Conservation (phyloP, 2,888 invertebrate genomes). For the Lomographa bimaculata region DNA sequence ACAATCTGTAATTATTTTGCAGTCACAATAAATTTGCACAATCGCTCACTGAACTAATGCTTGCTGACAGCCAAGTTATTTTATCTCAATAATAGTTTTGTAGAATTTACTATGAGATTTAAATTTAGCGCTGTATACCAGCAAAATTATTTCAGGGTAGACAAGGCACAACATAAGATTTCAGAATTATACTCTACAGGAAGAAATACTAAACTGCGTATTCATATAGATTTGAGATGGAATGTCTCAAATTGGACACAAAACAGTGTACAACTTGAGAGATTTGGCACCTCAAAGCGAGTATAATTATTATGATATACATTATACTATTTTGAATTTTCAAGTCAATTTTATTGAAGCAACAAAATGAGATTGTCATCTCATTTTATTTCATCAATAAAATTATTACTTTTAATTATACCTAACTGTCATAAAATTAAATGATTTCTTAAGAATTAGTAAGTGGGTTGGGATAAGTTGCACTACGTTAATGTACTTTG, state of each 20-base stretch:
- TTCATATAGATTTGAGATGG: constrained; percentile 7
- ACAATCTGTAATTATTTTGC: constrained; percentile 72
- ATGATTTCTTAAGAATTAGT: too few species aligned
- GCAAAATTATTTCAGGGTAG: constrained; percentile 55
- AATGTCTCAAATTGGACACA: constrained; percentile 4
- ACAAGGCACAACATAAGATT: constrained; percentile 75
- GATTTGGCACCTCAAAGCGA: constrained; percentile 5
- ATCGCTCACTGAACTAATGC: constrained; percentile 60
- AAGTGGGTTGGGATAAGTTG: too few species aligned
- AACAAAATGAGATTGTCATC: too few species aligned
- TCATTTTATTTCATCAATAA: too few species aligned
- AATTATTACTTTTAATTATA: too few species aligned
- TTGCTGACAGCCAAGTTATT: constrained; percentile 40
- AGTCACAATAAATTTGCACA: constrained; percentile 74
- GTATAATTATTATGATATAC: neutral
- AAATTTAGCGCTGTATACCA: constrained; percentile 37
- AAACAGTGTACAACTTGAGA: neutral
- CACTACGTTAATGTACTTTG: constrained; percentile 3
- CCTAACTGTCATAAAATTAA: constrained; percentile 3
- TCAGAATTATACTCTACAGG: constrained; percentile 20
- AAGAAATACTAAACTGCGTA: constrained; percentile 19
- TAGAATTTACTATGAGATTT: constrained; percentile 39
- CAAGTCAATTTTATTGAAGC: too few species aligned
- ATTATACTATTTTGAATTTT: constrained; percentile 4
- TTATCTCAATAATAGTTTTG: constrained; percentile 30